A percentile compares a stretch with the other conserved stretches of the same genome.
These are phyloP conservation scores for Drosophila bipectinata DNA, from an alignment of 1,140 invertebrate species.

Conservation along the genomic window DNA sequence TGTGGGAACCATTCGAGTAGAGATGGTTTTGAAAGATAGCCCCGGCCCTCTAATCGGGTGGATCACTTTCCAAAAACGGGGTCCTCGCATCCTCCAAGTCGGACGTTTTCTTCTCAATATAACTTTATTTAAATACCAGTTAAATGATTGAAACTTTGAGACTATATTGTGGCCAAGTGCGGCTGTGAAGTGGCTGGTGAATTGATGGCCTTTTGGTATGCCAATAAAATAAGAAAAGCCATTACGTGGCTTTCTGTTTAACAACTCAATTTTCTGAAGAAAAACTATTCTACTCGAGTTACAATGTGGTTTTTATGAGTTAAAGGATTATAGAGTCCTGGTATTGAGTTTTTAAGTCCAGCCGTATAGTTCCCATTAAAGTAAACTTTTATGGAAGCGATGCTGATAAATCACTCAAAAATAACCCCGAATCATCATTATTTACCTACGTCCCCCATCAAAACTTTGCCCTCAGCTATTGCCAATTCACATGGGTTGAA, in stretches of 20 bases:
- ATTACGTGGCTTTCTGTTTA: not conserved
- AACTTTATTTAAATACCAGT: conserved; percentile 24
- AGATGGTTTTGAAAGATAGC: conserved; percentile 45
- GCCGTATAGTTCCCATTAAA: conserved; percentile 24
- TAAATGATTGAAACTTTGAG: not conserved
- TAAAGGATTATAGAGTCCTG: not conserved
- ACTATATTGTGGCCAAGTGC: not conserved
- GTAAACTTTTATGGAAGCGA: not conserved
- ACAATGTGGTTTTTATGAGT: conserved; percentile 1
- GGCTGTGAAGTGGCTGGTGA: not conserved
- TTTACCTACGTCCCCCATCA: conserved; percentile 47
- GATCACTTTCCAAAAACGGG: conserved; percentile 29
- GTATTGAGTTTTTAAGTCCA: conserved; percentile 6
- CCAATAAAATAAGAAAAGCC: not conserved
- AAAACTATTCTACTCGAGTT: not conserved
- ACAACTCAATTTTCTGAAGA: conserved; percentile 9
- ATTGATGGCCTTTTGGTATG: not conserved
- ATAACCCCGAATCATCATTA: conserved; percentile 50
- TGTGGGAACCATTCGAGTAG: conserved; percentile 52
- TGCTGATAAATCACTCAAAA: conserved; percentile 37
- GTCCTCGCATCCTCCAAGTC: conserved; percentile 11
- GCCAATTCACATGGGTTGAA: conserved; percentile 49
- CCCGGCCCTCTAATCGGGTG: conserved; percentile 21
- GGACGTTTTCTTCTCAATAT: not conserved
- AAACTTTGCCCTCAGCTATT: conserved; percentile 37